Evolutionary conservation across 2,797 vertebrate genomes (phyloP).

Genomic region (Thamnophis elegans): DNA sequence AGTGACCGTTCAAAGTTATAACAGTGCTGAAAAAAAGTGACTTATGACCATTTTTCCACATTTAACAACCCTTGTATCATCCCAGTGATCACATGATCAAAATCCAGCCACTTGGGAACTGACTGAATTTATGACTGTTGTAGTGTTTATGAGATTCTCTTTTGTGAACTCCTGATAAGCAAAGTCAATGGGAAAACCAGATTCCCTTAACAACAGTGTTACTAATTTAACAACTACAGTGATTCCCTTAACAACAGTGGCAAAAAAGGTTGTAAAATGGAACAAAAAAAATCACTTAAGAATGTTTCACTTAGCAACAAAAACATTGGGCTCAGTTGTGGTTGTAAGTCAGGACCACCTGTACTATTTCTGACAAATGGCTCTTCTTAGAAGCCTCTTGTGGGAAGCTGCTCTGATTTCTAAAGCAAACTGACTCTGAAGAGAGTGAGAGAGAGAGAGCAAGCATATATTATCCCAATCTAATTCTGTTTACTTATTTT

Average conservation of each 20-base stretch:
- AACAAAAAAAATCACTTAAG: background rate
- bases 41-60: no score
- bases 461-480: background rate
- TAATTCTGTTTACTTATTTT: constrained; percentile 1
- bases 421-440: background rate
- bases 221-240: background rate
- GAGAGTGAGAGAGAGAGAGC: background rate
- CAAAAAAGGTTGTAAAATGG: background rate
- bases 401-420: background rate
- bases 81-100: no score
- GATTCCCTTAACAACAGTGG: background rate
- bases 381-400: background rate
- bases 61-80: no score
- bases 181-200: no score
- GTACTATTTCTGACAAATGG: background rate
- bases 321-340: background rate
- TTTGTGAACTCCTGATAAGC: no score
- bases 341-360: background rate
- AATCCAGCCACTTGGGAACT: no score
- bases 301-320: background rate
- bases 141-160: no score
- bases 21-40: no score
- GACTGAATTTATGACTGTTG: no score
- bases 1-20: no score
- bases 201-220: no score